Evolutionary conservation across 1,140 invertebrate genomes (phyloP).

Genomic region (Agraylea sexmaculata): DNA sequence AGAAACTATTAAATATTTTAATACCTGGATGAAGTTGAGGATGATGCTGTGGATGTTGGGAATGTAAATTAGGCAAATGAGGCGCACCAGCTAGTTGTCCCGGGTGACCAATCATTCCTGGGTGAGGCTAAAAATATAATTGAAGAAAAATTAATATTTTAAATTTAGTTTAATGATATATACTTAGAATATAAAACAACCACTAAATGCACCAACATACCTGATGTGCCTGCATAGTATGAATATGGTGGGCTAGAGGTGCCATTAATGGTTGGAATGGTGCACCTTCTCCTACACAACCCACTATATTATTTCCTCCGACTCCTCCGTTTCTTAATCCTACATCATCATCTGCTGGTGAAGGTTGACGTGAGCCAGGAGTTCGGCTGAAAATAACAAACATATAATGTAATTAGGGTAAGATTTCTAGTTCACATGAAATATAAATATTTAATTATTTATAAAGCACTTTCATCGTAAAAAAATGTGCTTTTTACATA

Average conservation of each 20-base stretch:
- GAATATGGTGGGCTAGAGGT: conserved; percentile 41
- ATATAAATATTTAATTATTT: conserved; percentile 6
- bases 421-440: too few species aligned
- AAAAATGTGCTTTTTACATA: too few species aligned
- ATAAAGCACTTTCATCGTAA: too few species aligned
- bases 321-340: conserved; percentile 39
- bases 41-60: conserved; percentile 50
- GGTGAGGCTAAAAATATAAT: conserved; percentile 34
- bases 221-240: conserved; percentile 38
- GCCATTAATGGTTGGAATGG: conserved; percentile 45
- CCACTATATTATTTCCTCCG: conserved; percentile 38
- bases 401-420: too few species aligned
- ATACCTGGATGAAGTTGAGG: conserved; percentile 49
- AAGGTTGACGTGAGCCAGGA: conserved; percentile 80
- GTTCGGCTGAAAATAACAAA: conserved; percentile 52
- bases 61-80: conserved; percentile 45
- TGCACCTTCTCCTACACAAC: conserved; percentile 44
- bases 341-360: conserved; percentile 75
- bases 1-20: conserved; percentile 13
- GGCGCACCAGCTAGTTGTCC: conserved; percentile 38
- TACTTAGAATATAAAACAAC: not conserved
- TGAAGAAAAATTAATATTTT: conserved; percentile 9
- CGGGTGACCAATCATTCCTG: conserved; percentile 37
- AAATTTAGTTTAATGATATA: not conserved
- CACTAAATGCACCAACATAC: conserved; percentile 21